These are phyloP conservation scores for Pseudoips prasinana DNA, from an alignment of 2,888 invertebrate genomes.

Conservation along the genomic window DNA sequence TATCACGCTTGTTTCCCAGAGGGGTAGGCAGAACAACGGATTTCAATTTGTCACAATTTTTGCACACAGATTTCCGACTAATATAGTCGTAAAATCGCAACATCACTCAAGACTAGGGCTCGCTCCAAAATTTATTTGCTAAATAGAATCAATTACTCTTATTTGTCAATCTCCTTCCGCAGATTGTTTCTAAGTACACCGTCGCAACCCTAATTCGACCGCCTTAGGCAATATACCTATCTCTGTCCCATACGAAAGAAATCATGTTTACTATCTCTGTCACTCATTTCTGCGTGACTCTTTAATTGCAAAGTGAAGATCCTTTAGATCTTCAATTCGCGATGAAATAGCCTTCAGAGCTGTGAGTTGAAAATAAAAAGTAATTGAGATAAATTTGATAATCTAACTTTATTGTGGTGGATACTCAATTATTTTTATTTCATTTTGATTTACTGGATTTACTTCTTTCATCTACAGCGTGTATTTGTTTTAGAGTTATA, in stretches of 20 bases:
- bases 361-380: conserved; percentile 19
- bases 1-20: too few relatives aligned
- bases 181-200: conserved; percentile 28
- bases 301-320: conserved; percentile 29
- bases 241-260: conserved; percentile 14
- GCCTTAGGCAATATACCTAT: conserved; percentile 17
- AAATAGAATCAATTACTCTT: conserved; percentile 29
- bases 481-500: too few relatives aligned
- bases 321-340: conserved; percentile 28
- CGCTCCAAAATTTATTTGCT: background rate
- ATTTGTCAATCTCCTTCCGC: conserved; percentile 33
- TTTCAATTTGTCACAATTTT: too few relatives aligned
- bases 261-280: conserved; percentile 17
- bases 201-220: conserved; percentile 24
- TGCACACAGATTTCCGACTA: too few relatives aligned
- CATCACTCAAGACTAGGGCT: too few relatives aligned
- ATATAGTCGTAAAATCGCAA: too few relatives aligned
- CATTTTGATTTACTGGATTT: too few relatives aligned
- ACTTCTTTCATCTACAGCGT: too few relatives aligned
- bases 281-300: conserved; percentile 17
- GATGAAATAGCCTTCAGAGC: conserved; percentile 15
- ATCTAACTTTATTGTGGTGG: background rate
- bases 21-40: too few relatives aligned
- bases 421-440: background rate
- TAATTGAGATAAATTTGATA: conserved; percentile 4